Percentiles rank a stretch among this genome's conserved stretches.
These are phyloP conservation scores for Gopherus flavomarginatus DNA, from an alignment of 2,113 vertebrate species.

Conservation along the genomic window DNA sequence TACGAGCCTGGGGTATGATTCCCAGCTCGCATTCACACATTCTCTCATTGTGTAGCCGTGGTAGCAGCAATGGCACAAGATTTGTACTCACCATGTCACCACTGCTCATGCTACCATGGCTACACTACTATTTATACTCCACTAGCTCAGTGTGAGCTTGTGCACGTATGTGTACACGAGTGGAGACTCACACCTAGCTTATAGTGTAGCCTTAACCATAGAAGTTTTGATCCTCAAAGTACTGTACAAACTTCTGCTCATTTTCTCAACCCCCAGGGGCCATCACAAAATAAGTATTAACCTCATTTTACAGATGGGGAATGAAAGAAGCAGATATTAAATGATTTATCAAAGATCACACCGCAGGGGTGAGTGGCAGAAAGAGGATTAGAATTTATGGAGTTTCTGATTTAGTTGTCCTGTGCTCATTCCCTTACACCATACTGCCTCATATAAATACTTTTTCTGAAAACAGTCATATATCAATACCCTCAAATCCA, in stretches of 20 bases:
- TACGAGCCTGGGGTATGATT: neutral
- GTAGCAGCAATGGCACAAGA: neutral
- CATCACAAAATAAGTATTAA: neutral
- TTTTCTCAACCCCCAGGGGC: neutral
- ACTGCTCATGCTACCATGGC: neutral
- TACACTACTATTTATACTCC: neutral
- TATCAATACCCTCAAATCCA: neutral
- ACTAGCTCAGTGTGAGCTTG: neutral
- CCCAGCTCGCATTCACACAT: neutral
- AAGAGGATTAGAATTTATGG: neutral
- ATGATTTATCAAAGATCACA: conserved; percentile 49
- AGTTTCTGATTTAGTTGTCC: neutral
- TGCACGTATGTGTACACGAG: neutral
- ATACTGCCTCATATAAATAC: neutral
- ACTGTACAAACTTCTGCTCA: neutral
- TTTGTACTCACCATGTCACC: neutral
- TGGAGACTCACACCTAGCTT: neutral
- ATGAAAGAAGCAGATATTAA: conserved; percentile 61
- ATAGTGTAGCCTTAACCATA: neutral
- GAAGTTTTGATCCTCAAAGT: neutral
- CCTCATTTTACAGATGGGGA: neutral
- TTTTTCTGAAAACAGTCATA: neutral
- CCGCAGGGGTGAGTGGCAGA: neutral
- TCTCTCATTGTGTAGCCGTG: neutral
- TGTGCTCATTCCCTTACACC: neutral